Evolutionary conservation across 1,140 invertebrate species (phyloP).

Genomic region (Camponotus floridanus): DNA sequence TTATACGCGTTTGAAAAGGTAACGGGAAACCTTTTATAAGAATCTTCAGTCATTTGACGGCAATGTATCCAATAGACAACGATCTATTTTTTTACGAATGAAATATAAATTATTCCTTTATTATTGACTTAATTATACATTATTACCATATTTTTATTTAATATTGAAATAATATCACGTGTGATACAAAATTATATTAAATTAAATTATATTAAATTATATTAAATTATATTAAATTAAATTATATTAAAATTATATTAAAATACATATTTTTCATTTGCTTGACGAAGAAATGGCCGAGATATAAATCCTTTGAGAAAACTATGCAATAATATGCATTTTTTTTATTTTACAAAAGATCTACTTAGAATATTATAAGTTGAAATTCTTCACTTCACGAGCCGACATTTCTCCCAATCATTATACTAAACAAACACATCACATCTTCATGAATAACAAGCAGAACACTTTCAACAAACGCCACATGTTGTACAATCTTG

Average conservation of each 20-base stretch:
- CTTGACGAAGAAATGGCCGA: not conserved
- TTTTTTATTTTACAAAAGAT: not conserved
- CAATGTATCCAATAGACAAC: not conserved
- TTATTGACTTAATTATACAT: conserved; percentile 29
- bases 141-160: not conserved
- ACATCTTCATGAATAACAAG: conserved; percentile 39
- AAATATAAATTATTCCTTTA: not conserved
- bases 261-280: not conserved
- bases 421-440: conserved; percentile 34
- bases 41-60: not conserved
- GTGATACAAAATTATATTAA: not conserved
- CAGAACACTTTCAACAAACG: conserved; percentile 51
- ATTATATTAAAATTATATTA: too few species aligned
- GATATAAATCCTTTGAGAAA: not conserved
- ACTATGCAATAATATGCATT: too few species aligned
- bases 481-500: conserved; percentile 61
- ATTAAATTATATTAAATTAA: too few species aligned
- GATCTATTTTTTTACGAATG: not conserved
- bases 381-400: not conserved
- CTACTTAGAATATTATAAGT: conserved; percentile 8
- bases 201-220: too few species aligned
- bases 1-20: not conserved
- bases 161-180: not conserved
- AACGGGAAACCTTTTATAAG: conserved; percentile 7
- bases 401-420: conserved; percentile 47